Evolutionary conservation across 2,888 invertebrate species (phyloP).

Genomic region (Microctonus hyperodae): DNA sequence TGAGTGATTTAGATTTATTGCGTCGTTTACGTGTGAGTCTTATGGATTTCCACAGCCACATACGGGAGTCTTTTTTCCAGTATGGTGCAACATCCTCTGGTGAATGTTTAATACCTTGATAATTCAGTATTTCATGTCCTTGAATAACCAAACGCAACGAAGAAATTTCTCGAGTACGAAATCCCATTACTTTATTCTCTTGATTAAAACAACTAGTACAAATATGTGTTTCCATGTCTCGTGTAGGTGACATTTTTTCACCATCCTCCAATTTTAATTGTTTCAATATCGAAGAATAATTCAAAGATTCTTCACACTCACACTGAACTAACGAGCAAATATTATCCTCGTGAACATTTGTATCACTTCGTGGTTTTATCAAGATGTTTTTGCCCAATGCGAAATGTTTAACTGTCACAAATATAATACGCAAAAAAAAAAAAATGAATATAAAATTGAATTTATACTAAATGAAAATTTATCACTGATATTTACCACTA

Average conservation of each 20-base stretch:
- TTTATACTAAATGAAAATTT: conserved; percentile 15
- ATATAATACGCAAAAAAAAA: conserved; percentile 5
- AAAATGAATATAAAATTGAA: neutral
- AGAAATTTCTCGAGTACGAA: conserved; percentile 51
- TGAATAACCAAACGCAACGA: conserved; percentile 50
- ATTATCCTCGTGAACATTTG: conserved; percentile 41
- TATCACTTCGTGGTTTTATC: conserved; percentile 42
- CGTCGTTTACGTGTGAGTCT: conserved; percentile 45
- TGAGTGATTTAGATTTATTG: conserved; percentile 32
- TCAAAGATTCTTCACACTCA: conserved; percentile 42
- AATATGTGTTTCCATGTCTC: conserved; percentile 45
- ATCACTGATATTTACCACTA: conserved; percentile 43
- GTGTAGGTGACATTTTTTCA: conserved; percentile 27
- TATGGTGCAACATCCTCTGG: conserved; percentile 70
- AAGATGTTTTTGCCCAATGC: conserved; percentile 36
- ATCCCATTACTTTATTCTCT: conserved; percentile 32
- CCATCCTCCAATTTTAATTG: conserved; percentile 41
- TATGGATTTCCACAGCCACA: conserved; percentile 70
- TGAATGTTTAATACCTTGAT: conserved; percentile 66
- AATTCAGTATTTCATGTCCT: conserved; percentile 53
- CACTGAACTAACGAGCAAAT: conserved; percentile 40
- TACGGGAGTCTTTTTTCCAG: conserved; percentile 77
- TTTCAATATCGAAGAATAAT: conserved; percentile 46
- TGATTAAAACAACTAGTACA: conserved; percentile 38
- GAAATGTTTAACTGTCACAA: conserved; percentile 45